These are phyloP conservation scores for Megalurothrips usitatus DNA, from an alignment of 2,888 invertebrate genomes.

Conservation along the genomic window DNA sequence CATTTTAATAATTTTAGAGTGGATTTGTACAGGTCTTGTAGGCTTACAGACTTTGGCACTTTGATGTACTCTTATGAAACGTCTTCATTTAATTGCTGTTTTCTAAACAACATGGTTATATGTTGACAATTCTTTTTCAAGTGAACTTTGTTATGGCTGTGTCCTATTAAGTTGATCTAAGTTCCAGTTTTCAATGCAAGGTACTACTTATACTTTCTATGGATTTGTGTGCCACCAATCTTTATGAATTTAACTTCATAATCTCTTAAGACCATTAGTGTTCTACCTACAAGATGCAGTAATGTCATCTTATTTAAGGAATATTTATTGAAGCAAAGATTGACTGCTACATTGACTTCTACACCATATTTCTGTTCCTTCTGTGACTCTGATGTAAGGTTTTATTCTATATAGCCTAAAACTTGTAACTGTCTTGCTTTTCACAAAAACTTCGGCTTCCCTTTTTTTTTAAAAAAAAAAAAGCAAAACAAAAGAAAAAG, in stretches of 20 bases:
- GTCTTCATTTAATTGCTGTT: not conserved
- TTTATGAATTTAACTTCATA: not conserved
- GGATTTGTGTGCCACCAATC: not conserved
- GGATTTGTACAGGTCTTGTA: constrained; percentile 22
- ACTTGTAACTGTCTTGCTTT: too few relatives aligned
- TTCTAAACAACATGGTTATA: not conserved
- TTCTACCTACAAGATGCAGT: too few relatives aligned
- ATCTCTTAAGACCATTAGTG: too few relatives aligned
- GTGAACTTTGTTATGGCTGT: constrained; percentile 6
- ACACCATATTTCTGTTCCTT: too few relatives aligned
- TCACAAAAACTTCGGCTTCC: too few relatives aligned
- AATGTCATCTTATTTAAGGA: too few relatives aligned
- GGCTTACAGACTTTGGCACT: constrained; percentile 13
- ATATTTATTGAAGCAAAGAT: too few relatives aligned
- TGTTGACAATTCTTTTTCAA: not conserved
- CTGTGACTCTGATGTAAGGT: too few relatives aligned
- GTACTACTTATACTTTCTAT: not conserved
- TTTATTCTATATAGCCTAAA: too few relatives aligned
- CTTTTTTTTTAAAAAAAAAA: too few relatives aligned
- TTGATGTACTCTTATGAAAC: not conserved
- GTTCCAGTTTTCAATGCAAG: not conserved
- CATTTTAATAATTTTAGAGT: constrained; percentile 22
- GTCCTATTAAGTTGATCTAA: not conserved
- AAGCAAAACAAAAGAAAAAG: too few relatives aligned
- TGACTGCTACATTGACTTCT: too few relatives aligned